phyloP scores from a whole-genome alignment of 2,888 invertebrate species.

The Tetragnatha montana region DNA sequence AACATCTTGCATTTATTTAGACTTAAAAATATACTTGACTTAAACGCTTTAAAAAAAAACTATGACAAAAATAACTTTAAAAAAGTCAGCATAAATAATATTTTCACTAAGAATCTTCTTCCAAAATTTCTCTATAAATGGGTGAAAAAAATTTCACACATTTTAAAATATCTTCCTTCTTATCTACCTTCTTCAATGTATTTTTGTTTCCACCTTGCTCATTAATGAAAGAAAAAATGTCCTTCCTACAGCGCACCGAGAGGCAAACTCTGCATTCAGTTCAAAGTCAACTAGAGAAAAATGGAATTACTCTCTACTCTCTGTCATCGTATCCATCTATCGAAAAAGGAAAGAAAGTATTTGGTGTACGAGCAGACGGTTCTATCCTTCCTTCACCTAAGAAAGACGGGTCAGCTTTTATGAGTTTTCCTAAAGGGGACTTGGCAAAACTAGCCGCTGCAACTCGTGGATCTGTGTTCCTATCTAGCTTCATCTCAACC shows the following conservation, averaged over 20 bases:
- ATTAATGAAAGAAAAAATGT: neutral
- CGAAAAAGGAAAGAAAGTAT: constrained; percentile 63
- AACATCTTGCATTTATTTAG: too few relatives aligned
- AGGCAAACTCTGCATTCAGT: constrained; percentile 3
- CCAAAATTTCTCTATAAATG: neutral
- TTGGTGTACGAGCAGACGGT: constrained; percentile 64
- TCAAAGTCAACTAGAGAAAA: constrained; percentile 33
- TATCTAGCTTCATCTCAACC: constrained; percentile 34
- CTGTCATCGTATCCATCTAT: constrained; percentile 54
- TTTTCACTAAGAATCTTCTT: too few relatives aligned
- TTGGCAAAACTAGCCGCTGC: constrained; percentile 61
- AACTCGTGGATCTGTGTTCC: constrained; percentile 63
- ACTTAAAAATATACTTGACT: too few relatives aligned
- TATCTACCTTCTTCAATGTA: neutral
- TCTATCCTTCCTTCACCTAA: constrained; percentile 56
- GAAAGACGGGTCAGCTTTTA: constrained; percentile 35
- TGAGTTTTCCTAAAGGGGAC: constrained; percentile 55
- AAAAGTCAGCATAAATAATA: too few relatives aligned
- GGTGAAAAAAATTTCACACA: neutral
- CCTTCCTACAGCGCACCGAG: constrained; percentile 36
- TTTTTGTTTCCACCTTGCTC: neutral
- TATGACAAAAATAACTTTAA: too few relatives aligned
- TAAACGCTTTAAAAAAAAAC: too few relatives aligned
- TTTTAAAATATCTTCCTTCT: neutral
- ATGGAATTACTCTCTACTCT: constrained; percentile 58